Evolutionary conservation across 2,888 invertebrate species (phyloP), one percentile per base, ranked within the genome.

Genomic region (Atethmia centrago): DNA sequence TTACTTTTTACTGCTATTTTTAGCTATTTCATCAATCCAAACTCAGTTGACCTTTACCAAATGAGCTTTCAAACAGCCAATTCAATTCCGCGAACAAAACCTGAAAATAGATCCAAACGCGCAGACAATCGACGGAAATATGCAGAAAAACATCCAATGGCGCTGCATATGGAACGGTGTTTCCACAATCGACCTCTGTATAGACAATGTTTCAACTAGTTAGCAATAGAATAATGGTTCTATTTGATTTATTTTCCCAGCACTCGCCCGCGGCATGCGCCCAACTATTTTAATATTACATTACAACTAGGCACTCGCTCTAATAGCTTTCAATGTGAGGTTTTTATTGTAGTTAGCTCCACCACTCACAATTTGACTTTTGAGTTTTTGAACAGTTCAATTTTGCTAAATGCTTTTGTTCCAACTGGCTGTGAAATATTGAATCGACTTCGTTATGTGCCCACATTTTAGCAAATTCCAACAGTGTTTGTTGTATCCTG

Each of bases 211-310:
- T 92, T 90, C 89, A 89, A 89, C 90, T 88, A 87, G 88, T 89
- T 88, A 86, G 75, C 79, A 80, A 74, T 79, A 73, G 66, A 70
- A 86, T 88, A 86, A 73, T 58, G 68, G 87, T 88, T 88, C 81
- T 90, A 87, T 93, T 92, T 90, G 90, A 90, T 92, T 90, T 91
- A 89, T 91, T 90, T 90, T 79, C 66, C 36, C 84, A 71, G 83
- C 42, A 45, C 83, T 73, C 74, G 82, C 83, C 88, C 79, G 79
- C 70, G 79, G 80, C 82, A 77, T 84, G 82, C 80, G 75, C 83
- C 89, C 85, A 89, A 90, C 92, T 90, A 90, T 90, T 92, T 93
- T 90, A 93, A 93, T 93, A 93, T 92, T 93, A 89, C 88, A 93
- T 92, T 90, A 89, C 85, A 80, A 83, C 88, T 85, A 88, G 89